These are phyloP conservation scores for Carposina sasakii DNA, from an alignment of 1,140 invertebrate genomes.

Conservation along the genomic window DNA sequence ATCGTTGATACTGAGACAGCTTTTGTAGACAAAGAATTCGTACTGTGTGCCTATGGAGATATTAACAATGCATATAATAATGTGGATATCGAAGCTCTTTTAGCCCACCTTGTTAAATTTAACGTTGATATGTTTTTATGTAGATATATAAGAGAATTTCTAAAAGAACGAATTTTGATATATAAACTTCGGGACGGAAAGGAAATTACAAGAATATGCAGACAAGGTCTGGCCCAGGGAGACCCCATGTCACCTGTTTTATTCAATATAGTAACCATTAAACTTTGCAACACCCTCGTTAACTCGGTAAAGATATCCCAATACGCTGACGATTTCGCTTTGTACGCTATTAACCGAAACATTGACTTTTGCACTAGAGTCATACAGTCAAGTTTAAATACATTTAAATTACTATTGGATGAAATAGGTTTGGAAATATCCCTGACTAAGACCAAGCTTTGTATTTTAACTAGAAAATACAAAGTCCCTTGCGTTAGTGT, in stretches of 20 bases:
- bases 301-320: constrained; percentile 10
- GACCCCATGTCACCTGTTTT: constrained; percentile 25
- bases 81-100: background rate
- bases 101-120: background rate
- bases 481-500: constrained; percentile 1
- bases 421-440: constrained; percentile 14
- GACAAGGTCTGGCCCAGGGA: constrained; percentile 19
- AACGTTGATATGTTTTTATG: background rate
- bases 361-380: background rate
- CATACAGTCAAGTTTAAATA: constrained; percentile 14
- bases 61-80: constrained; percentile 8
- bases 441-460: constrained; percentile 20
- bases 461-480: constrained; percentile 19
- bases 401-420: background rate
- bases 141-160: constrained; percentile 6
- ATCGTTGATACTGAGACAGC: constrained; percentile 9
- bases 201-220: background rate
- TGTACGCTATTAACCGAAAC: constrained; percentile 11
- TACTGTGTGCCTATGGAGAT: constrained; percentile 10
- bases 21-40: constrained; percentile 11
- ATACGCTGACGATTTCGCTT: constrained; percentile 27
- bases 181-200: background rate
- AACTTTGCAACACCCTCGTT: constrained; percentile 12
- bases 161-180: background rate
- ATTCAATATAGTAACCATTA: constrained; percentile 20